These are phyloP conservation scores for Physeter macrocephalus DNA, from an alignment of 2,113 vertebrate species.

Conservation along the genomic window DNA sequence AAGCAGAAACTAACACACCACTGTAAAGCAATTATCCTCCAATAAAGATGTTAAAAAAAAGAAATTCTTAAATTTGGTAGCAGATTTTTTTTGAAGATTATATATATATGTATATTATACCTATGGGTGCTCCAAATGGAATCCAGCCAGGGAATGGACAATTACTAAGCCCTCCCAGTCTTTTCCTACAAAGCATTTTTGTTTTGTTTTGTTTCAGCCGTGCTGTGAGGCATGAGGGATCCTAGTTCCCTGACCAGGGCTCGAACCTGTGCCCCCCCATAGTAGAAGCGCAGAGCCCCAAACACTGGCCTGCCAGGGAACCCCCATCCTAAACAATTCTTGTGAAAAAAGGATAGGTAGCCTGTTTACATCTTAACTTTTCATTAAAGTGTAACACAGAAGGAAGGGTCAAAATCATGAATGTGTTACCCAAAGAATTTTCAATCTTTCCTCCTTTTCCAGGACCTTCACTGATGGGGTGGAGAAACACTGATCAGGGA, in stretches of 20 bases:
- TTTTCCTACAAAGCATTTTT: not conserved
- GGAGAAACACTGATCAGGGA: accelerated
- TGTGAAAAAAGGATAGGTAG: no score
- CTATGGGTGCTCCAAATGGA: not conserved
- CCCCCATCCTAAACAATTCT: not conserved
- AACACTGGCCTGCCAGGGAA: not conserved
- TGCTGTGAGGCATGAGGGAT: not conserved
- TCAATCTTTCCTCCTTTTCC: no score
- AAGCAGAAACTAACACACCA: no score
- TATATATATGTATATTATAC: not conserved
- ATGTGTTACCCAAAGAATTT: not conserved
- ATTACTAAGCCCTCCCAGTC: accelerated
- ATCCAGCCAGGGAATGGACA: no score
- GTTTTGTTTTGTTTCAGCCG: not conserved
- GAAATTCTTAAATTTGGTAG: not conserved
- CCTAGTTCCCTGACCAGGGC: not conserved
- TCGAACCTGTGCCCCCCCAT: not conserved
- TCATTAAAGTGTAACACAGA: not conserved
- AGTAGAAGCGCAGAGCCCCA: not conserved
- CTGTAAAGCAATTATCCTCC: no score
- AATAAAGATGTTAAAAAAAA: no score
- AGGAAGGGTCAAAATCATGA: not conserved
- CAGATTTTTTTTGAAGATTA: not conserved
- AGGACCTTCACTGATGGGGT: no score
- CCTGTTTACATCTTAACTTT: not conserved